phyloP scores from a whole-genome alignment of 2,797 vertebrate species.

The Botia almorhae region DNA sequence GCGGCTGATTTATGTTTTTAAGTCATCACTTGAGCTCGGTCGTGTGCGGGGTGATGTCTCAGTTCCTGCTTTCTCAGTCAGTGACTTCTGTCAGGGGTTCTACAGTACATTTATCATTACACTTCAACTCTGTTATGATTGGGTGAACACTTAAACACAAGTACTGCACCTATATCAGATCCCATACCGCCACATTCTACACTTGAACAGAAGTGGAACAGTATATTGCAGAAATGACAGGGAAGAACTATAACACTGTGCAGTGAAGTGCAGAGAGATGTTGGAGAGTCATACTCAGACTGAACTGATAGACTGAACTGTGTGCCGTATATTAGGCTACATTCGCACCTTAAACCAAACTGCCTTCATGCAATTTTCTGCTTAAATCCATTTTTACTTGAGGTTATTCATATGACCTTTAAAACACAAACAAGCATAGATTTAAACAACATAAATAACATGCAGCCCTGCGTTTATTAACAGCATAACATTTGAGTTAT shows the following conservation, averaged over 20 bases:
- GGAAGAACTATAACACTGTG: background rate
- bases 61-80: conserved; percentile 19
- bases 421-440: too few relatives aligned
- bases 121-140: conserved; percentile 19
- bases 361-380: background rate
- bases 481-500: background rate
- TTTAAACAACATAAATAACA: background rate
- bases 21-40: too few relatives aligned
- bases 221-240: background rate
- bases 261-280: background rate
- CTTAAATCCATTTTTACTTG: background rate
- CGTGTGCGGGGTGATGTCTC: conserved; percentile 19
- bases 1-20: background rate
- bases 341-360: background rate
- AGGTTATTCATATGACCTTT: background rate
- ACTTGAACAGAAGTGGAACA: background rate
- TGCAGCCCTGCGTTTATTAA: background rate
- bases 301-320: too few relatives aligned
- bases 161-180: conserved; percentile 3
- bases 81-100: conserved; percentile 21
- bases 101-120: background rate
- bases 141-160: conserved; percentile 22
- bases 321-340: background rate
- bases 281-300: background rate
- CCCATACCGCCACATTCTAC: background rate